These are phyloP conservation scores for Neuroterus valhalla DNA, from an alignment of 1,140 invertebrate genomes.

Conservation along the genomic window DNA sequence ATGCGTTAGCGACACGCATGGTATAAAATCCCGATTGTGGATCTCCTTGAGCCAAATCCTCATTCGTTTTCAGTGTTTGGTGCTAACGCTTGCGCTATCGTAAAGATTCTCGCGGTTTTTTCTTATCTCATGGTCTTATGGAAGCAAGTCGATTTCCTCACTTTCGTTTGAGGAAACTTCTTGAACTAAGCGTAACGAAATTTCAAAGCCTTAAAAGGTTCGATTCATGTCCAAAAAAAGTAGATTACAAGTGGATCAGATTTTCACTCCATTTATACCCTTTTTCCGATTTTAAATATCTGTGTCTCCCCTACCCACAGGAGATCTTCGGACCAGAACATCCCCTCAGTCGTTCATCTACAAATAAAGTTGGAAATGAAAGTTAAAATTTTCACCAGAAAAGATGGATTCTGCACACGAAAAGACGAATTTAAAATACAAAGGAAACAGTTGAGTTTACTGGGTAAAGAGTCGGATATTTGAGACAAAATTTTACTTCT, in stretches of 20 bases:
- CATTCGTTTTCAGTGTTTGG: conserved; percentile 11
- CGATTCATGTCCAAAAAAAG: neutral
- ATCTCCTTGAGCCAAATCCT: conserved; percentile 62
- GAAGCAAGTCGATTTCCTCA: conserved; percentile 13
- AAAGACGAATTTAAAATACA: no score
- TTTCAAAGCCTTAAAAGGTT: neutral
- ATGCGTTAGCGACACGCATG: conserved; percentile 35
- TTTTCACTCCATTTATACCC: no score
- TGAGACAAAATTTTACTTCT: no score
- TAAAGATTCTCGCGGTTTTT: conserved; percentile 23
- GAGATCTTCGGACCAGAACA: no score
- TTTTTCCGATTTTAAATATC: neutral
- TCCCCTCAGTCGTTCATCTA: no score
- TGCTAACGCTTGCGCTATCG: conserved; percentile 21
- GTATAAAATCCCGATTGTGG: conserved; percentile 48
- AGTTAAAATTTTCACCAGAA: no score
- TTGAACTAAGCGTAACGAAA: neutral
- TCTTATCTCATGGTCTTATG: conserved; percentile 23
- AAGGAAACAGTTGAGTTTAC: no score
- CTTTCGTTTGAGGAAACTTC: conserved; percentile 3
- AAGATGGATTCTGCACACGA: no score
- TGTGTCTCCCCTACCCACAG: neutral
- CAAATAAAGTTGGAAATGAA: no score
- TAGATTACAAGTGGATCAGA: no score
- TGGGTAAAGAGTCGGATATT: no score